Conservation (phyloP, 2,797 vertebrate genomes). For the Sitta carolinensis region DNA sequence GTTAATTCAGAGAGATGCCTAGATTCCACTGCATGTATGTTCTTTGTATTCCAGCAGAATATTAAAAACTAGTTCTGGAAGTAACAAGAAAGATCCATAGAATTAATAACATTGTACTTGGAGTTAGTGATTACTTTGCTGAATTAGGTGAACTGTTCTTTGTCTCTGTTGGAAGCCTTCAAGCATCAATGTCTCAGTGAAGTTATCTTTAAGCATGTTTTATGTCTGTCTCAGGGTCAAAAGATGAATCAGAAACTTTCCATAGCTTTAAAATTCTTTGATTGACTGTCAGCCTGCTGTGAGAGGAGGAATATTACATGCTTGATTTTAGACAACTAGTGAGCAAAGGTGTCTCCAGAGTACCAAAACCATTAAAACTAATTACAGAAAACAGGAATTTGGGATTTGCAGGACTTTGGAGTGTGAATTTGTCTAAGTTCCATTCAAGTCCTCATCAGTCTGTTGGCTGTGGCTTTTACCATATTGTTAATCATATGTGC, state of each 20-base stretch:
- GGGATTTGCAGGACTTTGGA: background rate
- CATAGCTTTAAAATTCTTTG: background rate
- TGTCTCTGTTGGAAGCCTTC: background rate
- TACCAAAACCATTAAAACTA: background rate
- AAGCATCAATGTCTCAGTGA: background rate
- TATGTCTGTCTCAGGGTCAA: background rate
- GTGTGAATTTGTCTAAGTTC: background rate
- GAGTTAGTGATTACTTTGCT: background rate
- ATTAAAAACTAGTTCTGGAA: background rate
- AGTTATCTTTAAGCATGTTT: background rate
- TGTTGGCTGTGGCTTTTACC: background rate
- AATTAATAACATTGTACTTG: background rate
- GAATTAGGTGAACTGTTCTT: background rate
- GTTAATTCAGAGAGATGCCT: background rate
- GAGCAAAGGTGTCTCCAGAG: background rate
- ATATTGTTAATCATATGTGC: background rate
- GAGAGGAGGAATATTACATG: background rate
- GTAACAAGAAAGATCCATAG: background rate
- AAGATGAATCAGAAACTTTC: background rate
- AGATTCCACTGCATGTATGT: background rate
- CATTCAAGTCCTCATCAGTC: background rate
- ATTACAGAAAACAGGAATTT: background rate
- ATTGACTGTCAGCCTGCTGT: background rate
- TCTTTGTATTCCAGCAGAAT: background rate
- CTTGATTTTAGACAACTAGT: background rate